A percentile compares a stretch with the other conserved stretches of the same genome.
Conservation (phyloP, 2,888 invertebrate genomes). For the Gandaritis pyraliata region DNA sequence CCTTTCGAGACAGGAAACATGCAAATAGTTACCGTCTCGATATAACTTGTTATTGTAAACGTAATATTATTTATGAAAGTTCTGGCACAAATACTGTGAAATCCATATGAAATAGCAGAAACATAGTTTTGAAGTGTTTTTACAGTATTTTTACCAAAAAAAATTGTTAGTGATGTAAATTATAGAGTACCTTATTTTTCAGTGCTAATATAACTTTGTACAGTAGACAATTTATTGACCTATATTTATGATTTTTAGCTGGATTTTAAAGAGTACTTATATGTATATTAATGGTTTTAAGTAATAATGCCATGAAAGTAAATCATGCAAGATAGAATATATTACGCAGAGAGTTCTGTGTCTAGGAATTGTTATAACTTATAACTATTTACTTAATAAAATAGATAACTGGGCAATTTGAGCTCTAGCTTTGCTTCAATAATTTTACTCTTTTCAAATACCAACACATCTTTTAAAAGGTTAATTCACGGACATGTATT, state of each 20-base stretch:
- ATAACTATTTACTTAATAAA: too few relatives aligned
- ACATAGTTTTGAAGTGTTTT: neutral
- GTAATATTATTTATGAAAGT: neutral
- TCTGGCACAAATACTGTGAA: constrained; percentile 2
- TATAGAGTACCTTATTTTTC: constrained; percentile 11
- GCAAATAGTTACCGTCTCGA: neutral
- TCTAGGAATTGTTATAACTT: neutral
- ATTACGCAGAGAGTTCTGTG: constrained; percentile 10
- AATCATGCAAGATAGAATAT: constrained; percentile 7
- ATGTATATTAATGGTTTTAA: constrained; percentile 30
- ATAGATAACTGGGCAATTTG: too few relatives aligned
- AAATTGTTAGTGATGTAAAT: constrained; percentile 16
- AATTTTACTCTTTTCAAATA: too few relatives aligned
- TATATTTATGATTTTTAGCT: constrained; percentile 4
- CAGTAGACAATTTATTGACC: constrained; percentile 7
- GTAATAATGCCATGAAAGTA: constrained; percentile 13
- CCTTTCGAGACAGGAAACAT: too few relatives aligned
- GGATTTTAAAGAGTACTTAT: constrained; percentile 27
- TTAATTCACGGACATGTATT: neutral
- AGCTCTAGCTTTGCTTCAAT: too few relatives aligned
- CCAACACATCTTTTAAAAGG: too few relatives aligned
- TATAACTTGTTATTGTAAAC: neutral
- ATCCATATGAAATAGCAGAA: neutral
- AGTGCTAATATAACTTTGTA: constrained; percentile 14
- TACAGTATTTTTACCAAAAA: neutral